Conservation (phyloP, 2,888 invertebrate species). For the Clanis bilineata region DNA sequence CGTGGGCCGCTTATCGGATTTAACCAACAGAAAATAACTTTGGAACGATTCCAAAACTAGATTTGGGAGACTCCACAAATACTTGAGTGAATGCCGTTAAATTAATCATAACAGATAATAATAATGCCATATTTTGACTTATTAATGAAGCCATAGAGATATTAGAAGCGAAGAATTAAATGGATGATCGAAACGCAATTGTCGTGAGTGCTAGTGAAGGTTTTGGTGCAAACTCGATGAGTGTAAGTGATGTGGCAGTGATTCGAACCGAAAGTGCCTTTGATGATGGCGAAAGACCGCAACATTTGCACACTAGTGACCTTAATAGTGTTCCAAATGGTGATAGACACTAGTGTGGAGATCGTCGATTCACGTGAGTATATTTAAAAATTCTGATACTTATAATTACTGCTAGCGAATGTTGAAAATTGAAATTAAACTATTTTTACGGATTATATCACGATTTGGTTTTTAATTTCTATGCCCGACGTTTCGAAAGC, state of each 20-base stretch:
- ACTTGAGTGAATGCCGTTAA: constrained; percentile 8
- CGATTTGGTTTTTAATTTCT: too few relatives aligned
- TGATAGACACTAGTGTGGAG: constrained; percentile 62
- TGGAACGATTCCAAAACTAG: constrained; percentile 16
- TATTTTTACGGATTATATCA: too few relatives aligned
- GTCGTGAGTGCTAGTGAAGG: background rate
- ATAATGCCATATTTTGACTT: background rate
- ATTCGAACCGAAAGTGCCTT: background rate
- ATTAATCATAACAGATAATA: background rate
- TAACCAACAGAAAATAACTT: constrained; percentile 11
- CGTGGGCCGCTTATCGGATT: background rate
- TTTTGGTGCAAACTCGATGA: constrained; percentile 8
- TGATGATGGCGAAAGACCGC: constrained; percentile 54
- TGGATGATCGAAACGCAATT: background rate
- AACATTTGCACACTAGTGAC: constrained; percentile 52
- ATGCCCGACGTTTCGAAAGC: too few relatives aligned
- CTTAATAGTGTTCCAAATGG: constrained; percentile 47
- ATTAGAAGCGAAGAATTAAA: background rate
- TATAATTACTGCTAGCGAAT: too few relatives aligned
- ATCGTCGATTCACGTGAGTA: constrained; percentile 71
- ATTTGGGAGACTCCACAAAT: constrained; percentile 15
- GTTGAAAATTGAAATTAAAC: too few relatives aligned
- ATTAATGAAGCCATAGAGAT: background rate
- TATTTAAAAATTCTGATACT: too few relatives aligned
- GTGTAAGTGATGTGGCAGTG: constrained; percentile 39